A percentile compares a stretch with the other conserved stretches of the same genome.
These are phyloP conservation scores for Gambusia holbrooki DNA, from an alignment of 2,113 vertebrate genomes.

Conservation along the genomic window DNA sequence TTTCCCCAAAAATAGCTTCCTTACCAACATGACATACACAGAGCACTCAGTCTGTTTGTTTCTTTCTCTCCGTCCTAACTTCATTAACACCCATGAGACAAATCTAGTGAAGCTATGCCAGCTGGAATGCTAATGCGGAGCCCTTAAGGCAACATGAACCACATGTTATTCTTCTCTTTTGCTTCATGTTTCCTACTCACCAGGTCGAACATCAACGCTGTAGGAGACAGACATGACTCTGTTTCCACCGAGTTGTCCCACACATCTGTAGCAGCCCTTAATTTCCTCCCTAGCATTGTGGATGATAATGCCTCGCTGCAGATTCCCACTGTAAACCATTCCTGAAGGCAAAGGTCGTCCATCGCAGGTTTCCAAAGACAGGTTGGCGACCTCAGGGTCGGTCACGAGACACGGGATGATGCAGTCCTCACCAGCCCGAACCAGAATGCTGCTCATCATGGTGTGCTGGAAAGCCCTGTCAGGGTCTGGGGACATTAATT, in stretches of 20 bases:
- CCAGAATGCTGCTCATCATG: constrained; percentile 74
- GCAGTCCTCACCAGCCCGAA: constrained; percentile 69
- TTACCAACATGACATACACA: background rate
- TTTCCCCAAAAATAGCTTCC: background rate
- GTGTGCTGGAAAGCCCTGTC: constrained; percentile 71
- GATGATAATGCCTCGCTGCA: constrained; percentile 73
- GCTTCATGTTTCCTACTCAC: constrained; percentile 52
- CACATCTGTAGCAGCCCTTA: constrained; percentile 77
- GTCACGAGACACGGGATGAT: constrained; percentile 79
- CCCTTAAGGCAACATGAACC: background rate
- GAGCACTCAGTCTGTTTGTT: background rate
- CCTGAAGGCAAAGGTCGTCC: constrained; percentile 59
- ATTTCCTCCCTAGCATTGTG: constrained; percentile 62
- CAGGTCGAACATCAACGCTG: constrained; percentile 73
- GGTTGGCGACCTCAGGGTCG: constrained; percentile 66
- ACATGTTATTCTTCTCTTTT: background rate
- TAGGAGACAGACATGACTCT: constrained; percentile 70
- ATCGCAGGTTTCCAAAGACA: constrained; percentile 71
- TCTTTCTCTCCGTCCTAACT: background rate
- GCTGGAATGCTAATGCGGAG: background rate
- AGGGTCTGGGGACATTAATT: constrained; percentile 50
- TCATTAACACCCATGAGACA: background rate
- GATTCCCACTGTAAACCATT: constrained; percentile 62
- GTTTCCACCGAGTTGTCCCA: constrained; percentile 55
- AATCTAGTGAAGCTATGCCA: constrained; percentile 10